phyloP scores from a whole-genome alignment of 30 jellyfish, hydroid and myxozoan species.

The Calvadosia cruxmelitensis region DNA sequence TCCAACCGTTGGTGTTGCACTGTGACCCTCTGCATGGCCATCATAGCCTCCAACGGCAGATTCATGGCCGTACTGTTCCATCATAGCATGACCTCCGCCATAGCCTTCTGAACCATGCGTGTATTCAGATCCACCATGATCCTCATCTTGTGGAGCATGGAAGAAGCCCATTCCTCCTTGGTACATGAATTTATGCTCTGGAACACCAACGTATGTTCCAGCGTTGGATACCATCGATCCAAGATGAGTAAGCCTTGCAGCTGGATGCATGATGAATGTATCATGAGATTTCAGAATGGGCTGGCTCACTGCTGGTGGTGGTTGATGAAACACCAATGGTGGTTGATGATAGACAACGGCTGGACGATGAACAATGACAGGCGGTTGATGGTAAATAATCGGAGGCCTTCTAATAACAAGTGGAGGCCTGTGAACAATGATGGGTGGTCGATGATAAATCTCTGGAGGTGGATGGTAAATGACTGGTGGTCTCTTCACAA shows the following conservation, averaged over 20 bases:
- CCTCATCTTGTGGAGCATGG: slow-evolving; percentile 80
- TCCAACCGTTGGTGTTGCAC: slow-evolving; percentile 25
- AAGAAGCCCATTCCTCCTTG: slow-evolving; percentile 99
- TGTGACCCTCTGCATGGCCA: slow-evolving; percentile 21
- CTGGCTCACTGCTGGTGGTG: slow-evolving; percentile 99
- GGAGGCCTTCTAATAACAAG: slow-evolving; percentile 96
- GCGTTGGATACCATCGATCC: slow-evolving; percentile 99
- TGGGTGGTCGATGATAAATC: slow-evolving; percentile 97
- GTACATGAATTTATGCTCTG: slow-evolving; percentile 96
- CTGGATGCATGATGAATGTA: slow-evolving; percentile 99
- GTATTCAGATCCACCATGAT: slow-evolving; percentile 48
- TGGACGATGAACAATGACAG: slow-evolving; percentile 96
- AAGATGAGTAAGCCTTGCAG: slow-evolving; percentile 87
- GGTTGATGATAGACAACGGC: slow-evolving; percentile 99
- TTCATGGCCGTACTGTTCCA: slow-evolving; percentile 7
- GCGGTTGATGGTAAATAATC: slow-evolving; percentile 98
- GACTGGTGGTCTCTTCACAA: slow-evolving; percentile 97
- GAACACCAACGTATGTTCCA: slow-evolving; percentile 98
- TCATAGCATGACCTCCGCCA: neutral
- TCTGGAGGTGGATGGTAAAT: slow-evolving; percentile 99
- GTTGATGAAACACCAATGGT: slow-evolving; percentile 96
- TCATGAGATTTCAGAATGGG: slow-evolving; percentile 96
- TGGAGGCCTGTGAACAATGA: slow-evolving; percentile 97
- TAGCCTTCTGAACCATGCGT: slow-evolving; percentile 31
- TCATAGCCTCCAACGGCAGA: slow-evolving; percentile 11